Base-by-base conservation (phyloP, 2,888 invertebrate genomes). In the Entomobrya proxima region DNA sequence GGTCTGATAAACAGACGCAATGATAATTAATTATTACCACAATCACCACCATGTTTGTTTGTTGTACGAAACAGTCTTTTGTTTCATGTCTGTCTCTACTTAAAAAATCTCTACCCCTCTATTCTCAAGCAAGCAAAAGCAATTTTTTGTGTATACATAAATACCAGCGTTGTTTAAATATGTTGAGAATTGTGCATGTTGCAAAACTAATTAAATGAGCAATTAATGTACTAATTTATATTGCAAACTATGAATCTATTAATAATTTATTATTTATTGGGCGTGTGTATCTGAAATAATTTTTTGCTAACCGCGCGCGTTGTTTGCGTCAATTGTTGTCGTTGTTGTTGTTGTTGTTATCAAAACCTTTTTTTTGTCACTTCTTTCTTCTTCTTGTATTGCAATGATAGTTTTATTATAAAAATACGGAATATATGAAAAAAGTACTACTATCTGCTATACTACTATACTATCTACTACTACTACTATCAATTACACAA, bases 151-250 rank as follows among this genome's bases (percentile, higher is more conserved):
- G 69, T 44, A 30, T 47, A 69, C 27, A 27, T 37, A 40, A 11
- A 37, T 9, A 9, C n/a, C n/a, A 32, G n/a, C 1, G 15, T 61
- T 21, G 18, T 40, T 47, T 27, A 27, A 40, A 75, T 32, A 52
- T 75, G 74, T 75, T 75, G 35, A 11, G 32, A 64, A 64, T 40
- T 69, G 69, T 69, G 69, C 69, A 69, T 69, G 69, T 69, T 69
- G 69, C 47, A 47, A 69, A 69, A 69, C 44, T 47, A 47, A 69
- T 37, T 11, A 64, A 30, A 61, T 64, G 47, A 47, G 40, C 67
- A 67, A 44, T 44, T 21, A 24, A 21, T 67, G 40, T 37, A 40
- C 37, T 64, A n/a, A n/a, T n/a, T n/a, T n/a, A n/a, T 37, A 35
- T 64, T 61, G 30, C 61, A 64, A 40, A 69, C n/a, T 6, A n/a